Evolutionary conservation across 53 echinoderm and acorn worm genomes (phyloP).

Genomic region (Actinopyga echinites): DNA sequence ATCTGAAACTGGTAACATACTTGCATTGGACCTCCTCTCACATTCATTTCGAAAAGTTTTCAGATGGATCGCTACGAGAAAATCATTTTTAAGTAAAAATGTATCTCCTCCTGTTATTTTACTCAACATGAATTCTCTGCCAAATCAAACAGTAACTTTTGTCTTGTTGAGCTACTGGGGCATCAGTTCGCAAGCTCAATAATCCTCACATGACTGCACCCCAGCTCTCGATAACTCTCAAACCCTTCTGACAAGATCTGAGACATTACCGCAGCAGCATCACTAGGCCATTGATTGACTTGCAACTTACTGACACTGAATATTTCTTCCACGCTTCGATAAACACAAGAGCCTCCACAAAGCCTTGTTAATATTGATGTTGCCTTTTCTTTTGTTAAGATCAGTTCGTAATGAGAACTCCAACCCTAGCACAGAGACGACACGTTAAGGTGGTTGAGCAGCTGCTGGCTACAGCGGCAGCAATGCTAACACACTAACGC

Average conservation of each 20-base stretch:
- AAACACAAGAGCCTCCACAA: slow-evolving; percentile 9
- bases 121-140: too few species aligned
- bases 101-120: too few species aligned
- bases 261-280: background rate
- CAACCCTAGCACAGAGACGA: background rate
- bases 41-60: too few species aligned
- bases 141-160: too few species aligned
- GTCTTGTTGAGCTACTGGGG: too few species aligned
- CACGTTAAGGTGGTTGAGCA: too few species aligned
- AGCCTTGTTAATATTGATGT: slow-evolving; percentile 43
- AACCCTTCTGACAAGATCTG: too few species aligned
- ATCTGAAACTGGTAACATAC: too few species aligned
- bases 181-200: background rate
- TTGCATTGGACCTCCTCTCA: too few species aligned
- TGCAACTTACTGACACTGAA: slow-evolving; percentile 25
- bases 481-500: background rate
- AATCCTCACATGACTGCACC: slow-evolving; percentile 35
- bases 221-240: slow-evolving; percentile 6
- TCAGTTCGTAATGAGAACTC: slow-evolving; percentile 19
- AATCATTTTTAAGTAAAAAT: too few species aligned
- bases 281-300: slow-evolving; percentile 34
- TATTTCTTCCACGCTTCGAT: slow-evolving; percentile 34
- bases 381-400: slow-evolving; percentile 1
- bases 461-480: too few species aligned
- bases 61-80: too few species aligned